Conservation (phyloP, 2,797 vertebrate genomes). For the Ceryle rudis region DNA sequence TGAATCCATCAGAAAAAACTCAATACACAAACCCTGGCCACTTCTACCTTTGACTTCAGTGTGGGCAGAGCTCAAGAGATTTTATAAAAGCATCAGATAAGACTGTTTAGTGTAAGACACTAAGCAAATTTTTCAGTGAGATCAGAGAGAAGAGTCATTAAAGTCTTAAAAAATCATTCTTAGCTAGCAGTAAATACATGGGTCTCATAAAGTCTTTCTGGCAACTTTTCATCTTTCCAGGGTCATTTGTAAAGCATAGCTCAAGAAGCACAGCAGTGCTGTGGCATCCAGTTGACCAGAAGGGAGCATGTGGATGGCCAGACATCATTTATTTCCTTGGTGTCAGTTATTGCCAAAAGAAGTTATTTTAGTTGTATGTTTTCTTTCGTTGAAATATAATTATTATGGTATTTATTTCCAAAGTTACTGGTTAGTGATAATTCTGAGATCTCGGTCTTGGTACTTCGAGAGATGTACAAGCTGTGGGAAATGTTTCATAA, state of each 20-base stretch:
- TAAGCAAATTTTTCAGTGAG: neutral
- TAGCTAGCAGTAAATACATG: neutral
- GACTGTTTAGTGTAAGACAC: neutral
- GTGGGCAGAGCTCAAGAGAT: neutral
- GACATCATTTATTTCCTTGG: slow-evolving; percentile 26
- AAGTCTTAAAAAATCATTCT: neutral
- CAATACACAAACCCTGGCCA: neutral
- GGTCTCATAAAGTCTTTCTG: slow-evolving; percentile 36
- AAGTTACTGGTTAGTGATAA: slow-evolving; percentile 31
- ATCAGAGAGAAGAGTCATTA: neutral
- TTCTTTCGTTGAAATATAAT: slow-evolving; percentile 29
- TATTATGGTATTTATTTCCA: slow-evolving; percentile 52
- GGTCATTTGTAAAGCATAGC: neutral
- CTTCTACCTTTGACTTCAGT: neutral
- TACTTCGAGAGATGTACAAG: slow-evolving; percentile 14
- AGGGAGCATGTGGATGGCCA: slow-evolving; percentile 30
- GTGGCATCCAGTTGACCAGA: slow-evolving; percentile 5
- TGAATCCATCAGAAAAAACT: slow-evolving; percentile 14
- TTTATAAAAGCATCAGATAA: neutral
- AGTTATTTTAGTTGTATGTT: neutral
- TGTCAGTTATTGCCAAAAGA: slow-evolving; percentile 27
- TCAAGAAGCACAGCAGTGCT: neutral
- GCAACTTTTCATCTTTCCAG: neutral
- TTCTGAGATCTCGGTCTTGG: neutral
- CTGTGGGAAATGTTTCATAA: slow-evolving; percentile 16